Evolutionary conservation across 2,888 invertebrate genomes (phyloP).

Genomic region (Panorpa germanica): DNA sequence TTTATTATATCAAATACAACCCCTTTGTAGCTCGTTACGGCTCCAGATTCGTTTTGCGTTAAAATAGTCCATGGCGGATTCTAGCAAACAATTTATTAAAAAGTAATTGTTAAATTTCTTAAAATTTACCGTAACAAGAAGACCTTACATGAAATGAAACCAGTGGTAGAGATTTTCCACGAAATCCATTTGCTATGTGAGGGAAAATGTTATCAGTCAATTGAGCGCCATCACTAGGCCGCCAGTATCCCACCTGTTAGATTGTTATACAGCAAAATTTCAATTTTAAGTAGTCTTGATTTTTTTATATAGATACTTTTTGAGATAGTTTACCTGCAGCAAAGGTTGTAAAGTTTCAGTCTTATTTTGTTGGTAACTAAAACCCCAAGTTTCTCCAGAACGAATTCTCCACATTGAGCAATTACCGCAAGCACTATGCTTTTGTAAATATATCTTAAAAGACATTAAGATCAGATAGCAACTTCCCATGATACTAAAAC

Average conservation of each 20-base stretch:
- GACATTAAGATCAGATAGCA: too few relatives aligned
- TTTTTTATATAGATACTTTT: slow-evolving; percentile 12
- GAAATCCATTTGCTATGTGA: slow-evolving; percentile 59
- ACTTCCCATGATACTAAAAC: too few relatives aligned
- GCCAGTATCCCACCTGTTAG: slow-evolving; percentile 52
- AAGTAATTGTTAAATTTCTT: slow-evolving; percentile 11
- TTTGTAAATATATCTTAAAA: slow-evolving; percentile 19
- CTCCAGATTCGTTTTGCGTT: slow-evolving; percentile 34
- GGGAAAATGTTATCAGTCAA: slow-evolving; percentile 58
- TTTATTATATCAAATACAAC: slow-evolving; percentile 63
- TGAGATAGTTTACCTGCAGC: slow-evolving; percentile 20
- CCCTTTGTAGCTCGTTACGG: slow-evolving; percentile 39
- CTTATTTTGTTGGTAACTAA: too few relatives aligned
- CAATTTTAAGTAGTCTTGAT: slow-evolving; percentile 2
- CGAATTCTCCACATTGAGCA: slow-evolving; percentile 35
- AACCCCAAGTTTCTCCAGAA: slow-evolving; percentile 40
- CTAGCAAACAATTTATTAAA: slow-evolving; percentile 27
- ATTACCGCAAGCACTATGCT: slow-evolving; percentile 27
- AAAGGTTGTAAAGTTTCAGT: too few relatives aligned
- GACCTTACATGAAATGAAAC: slow-evolving; percentile 59
- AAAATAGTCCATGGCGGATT: slow-evolving; percentile 80
- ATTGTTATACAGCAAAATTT: too few relatives aligned
- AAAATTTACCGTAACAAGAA: too few relatives aligned
- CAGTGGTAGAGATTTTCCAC: slow-evolving; percentile 50
- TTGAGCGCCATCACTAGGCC: slow-evolving; percentile 44